A percentile compares a stretch with the other conserved stretches of the same genome.
phyloP scores from a whole-genome alignment of 2,888 invertebrate species.

The Schizaphis graminum region DNA sequence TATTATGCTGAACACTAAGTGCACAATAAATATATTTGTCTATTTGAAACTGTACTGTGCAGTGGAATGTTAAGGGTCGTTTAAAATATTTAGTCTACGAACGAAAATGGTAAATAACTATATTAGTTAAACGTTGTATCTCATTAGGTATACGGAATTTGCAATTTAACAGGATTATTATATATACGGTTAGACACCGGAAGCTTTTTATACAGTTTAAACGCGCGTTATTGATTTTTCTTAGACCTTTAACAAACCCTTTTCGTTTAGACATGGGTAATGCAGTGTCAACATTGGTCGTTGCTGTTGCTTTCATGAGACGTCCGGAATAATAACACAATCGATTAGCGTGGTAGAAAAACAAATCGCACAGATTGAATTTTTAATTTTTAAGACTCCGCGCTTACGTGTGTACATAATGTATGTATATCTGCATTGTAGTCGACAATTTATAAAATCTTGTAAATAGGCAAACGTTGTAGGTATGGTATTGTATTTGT shows the following conservation, averaged over 20 bases:
- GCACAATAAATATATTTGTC: not conserved
- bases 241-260: constrained; percentile 38
- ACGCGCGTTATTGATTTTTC: constrained; percentile 39
- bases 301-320: not conserved
- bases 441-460: not conserved
- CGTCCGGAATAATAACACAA: constrained; percentile 23
- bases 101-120: constrained; percentile 26
- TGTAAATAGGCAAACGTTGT: not conserved
- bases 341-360: not conserved
- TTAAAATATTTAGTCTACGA: not conserved
- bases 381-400: not conserved
- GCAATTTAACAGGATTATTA: constrained; percentile 21
- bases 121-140: constrained; percentile 26
- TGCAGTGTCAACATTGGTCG: not conserved
- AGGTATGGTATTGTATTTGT: not conserved
- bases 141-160: constrained; percentile 19
- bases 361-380: not conserved
- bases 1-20: not conserved
- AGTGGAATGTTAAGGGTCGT: not conserved
- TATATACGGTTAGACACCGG: not conserved
- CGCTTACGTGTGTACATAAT: not conserved
- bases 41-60: not conserved
- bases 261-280: not conserved
- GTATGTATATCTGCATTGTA: not conserved
- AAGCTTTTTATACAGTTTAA: not conserved